These are phyloP conservation scores for Leucophora obtusa DNA, from an alignment of 2,888 invertebrate species.

Conservation along the genomic window DNA sequence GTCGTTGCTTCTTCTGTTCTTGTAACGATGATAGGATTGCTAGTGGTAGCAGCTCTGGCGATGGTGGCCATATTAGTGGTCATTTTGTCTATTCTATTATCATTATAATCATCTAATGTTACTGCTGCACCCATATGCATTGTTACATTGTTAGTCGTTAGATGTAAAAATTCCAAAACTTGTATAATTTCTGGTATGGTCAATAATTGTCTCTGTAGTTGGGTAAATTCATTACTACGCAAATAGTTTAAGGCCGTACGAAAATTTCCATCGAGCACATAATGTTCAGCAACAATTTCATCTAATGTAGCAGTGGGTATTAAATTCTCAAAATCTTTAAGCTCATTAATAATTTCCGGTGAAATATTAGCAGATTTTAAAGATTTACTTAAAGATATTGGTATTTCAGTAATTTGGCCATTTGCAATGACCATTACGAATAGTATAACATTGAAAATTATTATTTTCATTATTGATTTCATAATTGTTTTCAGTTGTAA, in stretches of 20 bases:
- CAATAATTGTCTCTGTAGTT: slow-evolving; percentile 67
- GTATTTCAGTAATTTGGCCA: background rate
- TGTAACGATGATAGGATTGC: background rate
- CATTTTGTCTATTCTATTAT: slow-evolving; percentile 37
- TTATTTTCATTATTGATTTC: background rate
- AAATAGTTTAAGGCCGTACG: slow-evolving; percentile 71
- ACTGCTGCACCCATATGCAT: slow-evolving; percentile 30
- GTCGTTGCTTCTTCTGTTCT: background rate
- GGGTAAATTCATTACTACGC: slow-evolving; percentile 69
- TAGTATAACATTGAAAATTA: slow-evolving; percentile 3
- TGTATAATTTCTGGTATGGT: slow-evolving; percentile 71
- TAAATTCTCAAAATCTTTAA: slow-evolving; percentile 69
- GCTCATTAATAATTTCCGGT: slow-evolving; percentile 71
- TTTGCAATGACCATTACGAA: background rate
- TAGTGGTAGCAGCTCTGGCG: background rate
- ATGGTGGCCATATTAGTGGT: slow-evolving; percentile 39
- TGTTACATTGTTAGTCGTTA: slow-evolving; percentile 64
- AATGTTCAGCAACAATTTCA: slow-evolving; percentile 70
- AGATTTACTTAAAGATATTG: too few relatives aligned
- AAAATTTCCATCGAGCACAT: slow-evolving; percentile 70
- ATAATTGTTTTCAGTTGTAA: slow-evolving; percentile 4
- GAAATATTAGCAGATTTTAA: slow-evolving; percentile 61
- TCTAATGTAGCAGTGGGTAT: slow-evolving; percentile 69
- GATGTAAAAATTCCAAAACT: slow-evolving; percentile 71
- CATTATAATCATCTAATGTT: slow-evolving; percentile 40